Evolutionary conservation across 2,888 invertebrate species (phyloP).

Genomic region (Lithosia quadra): DNA sequence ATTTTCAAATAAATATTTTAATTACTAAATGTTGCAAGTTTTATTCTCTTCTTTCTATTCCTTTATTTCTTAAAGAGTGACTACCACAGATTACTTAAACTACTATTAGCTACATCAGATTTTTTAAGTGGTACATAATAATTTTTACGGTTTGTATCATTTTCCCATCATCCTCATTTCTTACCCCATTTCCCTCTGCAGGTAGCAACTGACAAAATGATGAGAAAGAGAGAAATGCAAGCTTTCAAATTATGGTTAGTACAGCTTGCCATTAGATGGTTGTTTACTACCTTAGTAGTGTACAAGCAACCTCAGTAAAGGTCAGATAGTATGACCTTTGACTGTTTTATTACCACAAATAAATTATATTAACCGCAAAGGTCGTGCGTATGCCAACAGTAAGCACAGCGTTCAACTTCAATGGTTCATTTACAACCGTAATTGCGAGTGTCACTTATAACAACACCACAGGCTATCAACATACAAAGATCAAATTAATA

Average conservation of each 20-base stretch:
- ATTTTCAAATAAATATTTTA: slow-evolving; percentile 66
- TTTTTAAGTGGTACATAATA: too few relatives aligned
- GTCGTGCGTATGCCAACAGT: slow-evolving; percentile 23
- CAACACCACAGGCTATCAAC: slow-evolving; percentile 18
- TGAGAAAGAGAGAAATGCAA: not conserved
- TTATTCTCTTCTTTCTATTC: slow-evolving; percentile 6
- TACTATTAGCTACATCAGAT: too few relatives aligned
- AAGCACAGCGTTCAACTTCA: slow-evolving; percentile 21
- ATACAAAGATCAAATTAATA: slow-evolving; percentile 37
- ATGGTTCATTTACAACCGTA: slow-evolving; percentile 43
- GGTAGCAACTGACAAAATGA: not conserved
- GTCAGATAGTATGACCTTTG: slow-evolving; percentile 25
- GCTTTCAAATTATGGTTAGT: not conserved
- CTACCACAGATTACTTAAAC: not conserved
- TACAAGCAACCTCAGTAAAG: not conserved
- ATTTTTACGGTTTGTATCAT: too few relatives aligned
- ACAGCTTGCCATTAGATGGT: not conserved
- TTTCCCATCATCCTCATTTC: too few relatives aligned
- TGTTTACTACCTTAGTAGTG: not conserved
- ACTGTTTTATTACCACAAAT: slow-evolving; percentile 27
- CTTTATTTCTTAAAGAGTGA: not conserved
- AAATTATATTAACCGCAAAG: slow-evolving; percentile 34
- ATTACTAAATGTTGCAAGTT: slow-evolving; percentile 20
- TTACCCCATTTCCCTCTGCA: not conserved
- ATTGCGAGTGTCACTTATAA: slow-evolving; percentile 24